These are phyloP conservation scores for Spinibarbus caldwelli DNA, from an alignment of 2,797 vertebrate species.

Conservation along the genomic window DNA sequence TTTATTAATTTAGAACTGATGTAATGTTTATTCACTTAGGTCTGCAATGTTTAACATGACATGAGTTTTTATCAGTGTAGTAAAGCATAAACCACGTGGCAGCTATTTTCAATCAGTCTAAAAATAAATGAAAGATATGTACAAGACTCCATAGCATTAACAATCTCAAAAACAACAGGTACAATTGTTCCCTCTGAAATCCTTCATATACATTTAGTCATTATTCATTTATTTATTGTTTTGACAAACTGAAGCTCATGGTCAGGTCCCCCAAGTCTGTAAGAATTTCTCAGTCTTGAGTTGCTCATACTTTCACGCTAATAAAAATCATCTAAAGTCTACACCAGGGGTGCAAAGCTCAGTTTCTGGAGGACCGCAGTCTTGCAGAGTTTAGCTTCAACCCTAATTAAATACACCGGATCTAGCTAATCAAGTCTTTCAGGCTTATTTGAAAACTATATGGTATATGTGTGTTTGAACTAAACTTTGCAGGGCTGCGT, in stretches of 20 bases:
- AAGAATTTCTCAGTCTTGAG: conserved; percentile 83
- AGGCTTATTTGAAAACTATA: not conserved
- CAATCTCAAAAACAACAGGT: conserved; percentile 77
- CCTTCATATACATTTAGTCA: conserved; percentile 83
- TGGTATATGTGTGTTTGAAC: not conserved
- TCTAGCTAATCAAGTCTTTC: not conserved
- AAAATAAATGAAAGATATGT: conserved; percentile 93
- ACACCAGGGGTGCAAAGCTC: not conserved
- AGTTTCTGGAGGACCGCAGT: not conserved
- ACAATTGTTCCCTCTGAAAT: conserved; percentile 90
- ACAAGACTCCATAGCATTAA: conserved; percentile 92
- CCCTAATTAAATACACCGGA: too few species aligned
- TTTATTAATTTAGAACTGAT: not conserved
- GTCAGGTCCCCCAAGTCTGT: conserved; percentile 86
- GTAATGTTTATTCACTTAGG: not conserved
- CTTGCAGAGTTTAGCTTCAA: not conserved
- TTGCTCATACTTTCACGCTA: too few species aligned
- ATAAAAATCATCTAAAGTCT: too few species aligned
- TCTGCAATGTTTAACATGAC: not conserved
- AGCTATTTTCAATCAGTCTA: conserved; percentile 78
- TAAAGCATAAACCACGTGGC: not conserved
- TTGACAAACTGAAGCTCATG: conserved; percentile 82
- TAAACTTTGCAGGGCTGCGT: not conserved
- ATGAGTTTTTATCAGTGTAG: not conserved
- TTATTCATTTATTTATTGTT: conserved; percentile 77